Conservation (phyloP, 2,888 invertebrate species). For the Drosophila paracracens region DNA sequence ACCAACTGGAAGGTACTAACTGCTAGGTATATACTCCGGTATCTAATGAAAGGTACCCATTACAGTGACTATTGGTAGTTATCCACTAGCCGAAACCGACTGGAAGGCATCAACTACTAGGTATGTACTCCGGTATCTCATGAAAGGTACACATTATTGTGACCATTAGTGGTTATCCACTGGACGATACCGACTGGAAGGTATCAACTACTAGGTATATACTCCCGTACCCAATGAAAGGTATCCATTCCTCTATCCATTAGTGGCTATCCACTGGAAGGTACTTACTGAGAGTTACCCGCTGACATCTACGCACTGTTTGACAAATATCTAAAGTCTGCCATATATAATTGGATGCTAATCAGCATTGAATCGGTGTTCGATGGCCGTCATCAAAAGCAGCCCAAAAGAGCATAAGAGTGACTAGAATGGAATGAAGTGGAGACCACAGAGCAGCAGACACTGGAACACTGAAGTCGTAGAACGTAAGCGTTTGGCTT, state of each 20-base stretch:
- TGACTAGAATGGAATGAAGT: slow-evolving; percentile 11
- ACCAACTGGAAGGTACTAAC: too few relatives aligned
- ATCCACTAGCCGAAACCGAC: too few relatives aligned
- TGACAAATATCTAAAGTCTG: background rate
- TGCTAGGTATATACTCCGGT: too few relatives aligned
- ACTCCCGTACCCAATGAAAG: too few relatives aligned
- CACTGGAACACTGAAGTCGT: background rate
- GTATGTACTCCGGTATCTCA: background rate
- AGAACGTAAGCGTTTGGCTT: background rate
- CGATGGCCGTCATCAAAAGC: slow-evolving; percentile 14
- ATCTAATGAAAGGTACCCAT: background rate
- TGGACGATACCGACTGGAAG: too few relatives aligned
- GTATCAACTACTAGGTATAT: too few relatives aligned
- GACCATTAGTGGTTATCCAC: too few relatives aligned
- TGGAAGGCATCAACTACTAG: background rate
- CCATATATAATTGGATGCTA: background rate
- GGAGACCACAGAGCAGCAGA: background rate
- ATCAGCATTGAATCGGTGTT: background rate
- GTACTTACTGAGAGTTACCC: background rate
- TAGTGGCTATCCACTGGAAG: background rate
- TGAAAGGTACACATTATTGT: background rate
- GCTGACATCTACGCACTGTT: background rate
- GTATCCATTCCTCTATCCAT: background rate
- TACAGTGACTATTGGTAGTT: too few relatives aligned
- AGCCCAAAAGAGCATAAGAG: slow-evolving; percentile 40